Evolutionary conservation across 2,113 vertebrate genomes (phyloP).

Genomic region (Rynchops niger): DNA sequence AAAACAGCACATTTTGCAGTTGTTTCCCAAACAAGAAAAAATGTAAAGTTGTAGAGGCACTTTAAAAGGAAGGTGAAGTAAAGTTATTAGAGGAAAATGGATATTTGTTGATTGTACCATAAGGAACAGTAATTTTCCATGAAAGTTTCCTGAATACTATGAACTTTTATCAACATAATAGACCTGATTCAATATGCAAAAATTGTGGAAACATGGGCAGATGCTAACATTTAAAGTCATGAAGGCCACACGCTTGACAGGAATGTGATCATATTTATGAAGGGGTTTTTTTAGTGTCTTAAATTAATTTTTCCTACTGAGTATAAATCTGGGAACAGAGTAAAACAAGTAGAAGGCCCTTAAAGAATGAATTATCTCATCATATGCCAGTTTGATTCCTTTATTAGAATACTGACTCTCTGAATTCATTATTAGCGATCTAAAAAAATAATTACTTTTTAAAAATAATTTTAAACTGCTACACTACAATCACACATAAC

Average conservation of each 20-base stretch:
- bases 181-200: background rate
- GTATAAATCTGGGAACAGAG: background rate
- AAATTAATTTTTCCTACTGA: background rate
- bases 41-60: background rate
- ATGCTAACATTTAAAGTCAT: background rate
- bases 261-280: background rate
- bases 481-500: background rate
- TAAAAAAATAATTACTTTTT: rapidly evolving
- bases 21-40: background rate
- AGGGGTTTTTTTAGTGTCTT: background rate
- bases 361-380: background rate
- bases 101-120: background rate
- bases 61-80: background rate
- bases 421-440: background rate
- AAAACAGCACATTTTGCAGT: background rate
- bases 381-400: background rate
- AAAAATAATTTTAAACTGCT: background rate
- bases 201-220: background rate
- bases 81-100: background rate
- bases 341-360: background rate
- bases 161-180: background rate
- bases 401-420: background rate
- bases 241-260: background rate
- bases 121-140: background rate
- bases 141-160: background rate